Evolutionary conservation across 2,113 vertebrate genomes (phyloP), one percentile per base, ranked within the genome.

Genomic region (Aegithalos caudatus): DNA sequence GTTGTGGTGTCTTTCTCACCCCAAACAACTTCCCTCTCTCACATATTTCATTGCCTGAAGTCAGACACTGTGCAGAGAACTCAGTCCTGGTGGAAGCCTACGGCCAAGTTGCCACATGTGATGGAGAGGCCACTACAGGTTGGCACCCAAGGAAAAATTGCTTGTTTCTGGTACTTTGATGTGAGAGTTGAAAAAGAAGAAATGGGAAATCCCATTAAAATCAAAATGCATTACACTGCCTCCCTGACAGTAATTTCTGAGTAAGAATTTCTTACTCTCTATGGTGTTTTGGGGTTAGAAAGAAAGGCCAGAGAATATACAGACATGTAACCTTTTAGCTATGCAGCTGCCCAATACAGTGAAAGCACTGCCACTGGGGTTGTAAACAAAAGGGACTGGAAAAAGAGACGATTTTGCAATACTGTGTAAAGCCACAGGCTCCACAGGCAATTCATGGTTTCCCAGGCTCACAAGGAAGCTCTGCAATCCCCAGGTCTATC

Each of bases 381-480:
- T 27, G 58, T 61, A 79, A 94, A 85, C 23, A 82, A 82, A 89
- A 82, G 11, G 24, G 27, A 14, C 2, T 37, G 31, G 14, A 47
- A 23, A 80, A 62, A 53, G 20, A 37, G 19, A 61, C 9, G 0
- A n/a, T 25, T 65, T 60, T 73, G 50, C 44, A 87, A 19, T 21
- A 42, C 7, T 58, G 12, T 42, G 19, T 29, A 72, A 74, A 96
- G 58, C 64, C 9, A 1, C 42, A 35, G 57, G 64, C 86, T 93
- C 65, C 66, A 3, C 54, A 28, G 23, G 33, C 0, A 0, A 51
- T 73, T 88, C 35, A 15, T 38, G 35, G 35, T 88, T 93, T 92
- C 94, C 66, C 95, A 93, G 62, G 50, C 79, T 93, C 82, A 50
- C n/a, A 37, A 61, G 18, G 73, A 85, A 85, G 23, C 4, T 69